Conservation (phyloP, 2,797 vertebrate species). For the Gymnoscopelus braueri region DNA sequence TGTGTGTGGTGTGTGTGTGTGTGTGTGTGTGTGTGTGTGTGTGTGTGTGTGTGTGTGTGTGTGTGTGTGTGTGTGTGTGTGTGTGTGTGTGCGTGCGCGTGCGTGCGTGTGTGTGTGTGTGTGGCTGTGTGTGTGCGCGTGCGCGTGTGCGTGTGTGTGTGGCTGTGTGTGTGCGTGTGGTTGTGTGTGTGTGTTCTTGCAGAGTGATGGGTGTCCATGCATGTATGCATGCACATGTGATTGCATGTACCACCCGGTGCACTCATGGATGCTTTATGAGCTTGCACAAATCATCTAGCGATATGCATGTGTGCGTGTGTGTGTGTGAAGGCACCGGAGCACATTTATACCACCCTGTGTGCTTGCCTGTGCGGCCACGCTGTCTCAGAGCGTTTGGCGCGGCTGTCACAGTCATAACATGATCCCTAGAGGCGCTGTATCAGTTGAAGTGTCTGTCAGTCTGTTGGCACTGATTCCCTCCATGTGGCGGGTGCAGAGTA, state of each 20-base stretch:
- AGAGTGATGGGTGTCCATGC: neutral
- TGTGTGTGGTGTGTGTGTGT: neutral
- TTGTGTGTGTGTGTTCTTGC: conserved; percentile 3
- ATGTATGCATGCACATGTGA: no score
- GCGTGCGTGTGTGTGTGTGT: neutral
- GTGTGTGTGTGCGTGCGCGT: neutral
- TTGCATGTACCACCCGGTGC: no score
- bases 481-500: conserved; percentile 10
- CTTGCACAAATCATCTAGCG: no score
- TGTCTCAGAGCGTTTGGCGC: conserved; percentile 32
- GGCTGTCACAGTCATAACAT: conserved; percentile 34
- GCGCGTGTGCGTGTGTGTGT: conserved; percentile 8
- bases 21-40: conserved; percentile 12
- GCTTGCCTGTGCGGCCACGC: neutral
- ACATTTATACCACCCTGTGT: no score
- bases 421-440: conserved; percentile 28
- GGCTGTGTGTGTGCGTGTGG: neutral
- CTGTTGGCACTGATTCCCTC: conserved; percentile 2
- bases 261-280: no score
- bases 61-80: neutral
- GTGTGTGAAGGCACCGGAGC: conserved; percentile 14
- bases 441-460: conserved; percentile 44
- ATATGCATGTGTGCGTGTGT: conserved; percentile 17
- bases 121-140: neutral
- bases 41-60: neutral